Conservation (phyloP, 2,113 vertebrate genomes). For the Pristiophorus japonicus region DNA sequence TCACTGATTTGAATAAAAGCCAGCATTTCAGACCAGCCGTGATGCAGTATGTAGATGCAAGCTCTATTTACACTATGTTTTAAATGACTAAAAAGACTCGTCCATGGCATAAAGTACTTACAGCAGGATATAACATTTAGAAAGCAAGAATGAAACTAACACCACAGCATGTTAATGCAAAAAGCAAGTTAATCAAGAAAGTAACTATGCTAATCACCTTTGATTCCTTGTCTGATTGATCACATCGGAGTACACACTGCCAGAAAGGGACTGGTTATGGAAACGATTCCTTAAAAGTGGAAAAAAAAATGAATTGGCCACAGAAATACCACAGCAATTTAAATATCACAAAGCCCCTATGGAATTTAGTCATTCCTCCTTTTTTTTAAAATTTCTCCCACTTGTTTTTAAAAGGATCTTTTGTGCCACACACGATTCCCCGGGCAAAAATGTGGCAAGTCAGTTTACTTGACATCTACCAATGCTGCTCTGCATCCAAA, state of each 20-base stretch:
- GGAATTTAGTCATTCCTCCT: neutral
- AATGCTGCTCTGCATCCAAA: neutral
- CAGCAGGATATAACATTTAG: neutral
- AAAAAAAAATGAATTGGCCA: neutral
- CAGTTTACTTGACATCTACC: neutral
- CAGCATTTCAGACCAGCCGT: neutral
- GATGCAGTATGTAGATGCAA: neutral
- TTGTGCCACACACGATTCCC: neutral
- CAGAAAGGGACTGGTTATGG: conserved; percentile 2
- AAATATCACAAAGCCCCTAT: neutral
- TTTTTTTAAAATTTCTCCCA: neutral
- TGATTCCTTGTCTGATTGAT: conserved; percentile 12
- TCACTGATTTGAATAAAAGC: neutral
- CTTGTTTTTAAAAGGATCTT: neutral
- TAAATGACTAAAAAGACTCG: neutral
- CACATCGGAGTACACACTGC: neutral
- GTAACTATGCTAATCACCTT: conserved; percentile 18
- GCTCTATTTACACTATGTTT: neutral
- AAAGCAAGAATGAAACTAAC: neutral
- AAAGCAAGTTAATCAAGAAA: neutral
- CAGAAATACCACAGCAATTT: neutral
- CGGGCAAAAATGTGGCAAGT: neutral
- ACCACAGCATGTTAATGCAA: neutral
- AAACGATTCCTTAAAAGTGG: conserved; percentile 17
- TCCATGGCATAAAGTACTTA: neutral